These are phyloP conservation scores for Sinelater perroti DNA, from an alignment of 2,888 invertebrate species.

Conservation along the genomic window DNA sequence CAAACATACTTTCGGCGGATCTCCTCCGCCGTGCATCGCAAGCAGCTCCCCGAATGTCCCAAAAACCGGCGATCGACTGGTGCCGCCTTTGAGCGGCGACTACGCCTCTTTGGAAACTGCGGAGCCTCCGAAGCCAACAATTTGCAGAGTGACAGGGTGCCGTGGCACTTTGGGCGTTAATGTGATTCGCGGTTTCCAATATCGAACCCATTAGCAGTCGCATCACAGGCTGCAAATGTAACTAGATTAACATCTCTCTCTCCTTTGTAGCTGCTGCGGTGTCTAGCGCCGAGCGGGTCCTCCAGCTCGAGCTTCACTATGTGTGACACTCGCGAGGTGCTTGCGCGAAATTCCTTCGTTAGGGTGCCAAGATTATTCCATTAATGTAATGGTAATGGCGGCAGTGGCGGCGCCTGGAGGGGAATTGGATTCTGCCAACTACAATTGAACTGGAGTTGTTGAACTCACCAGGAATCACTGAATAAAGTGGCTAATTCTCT, in stretches of 20 bases:
- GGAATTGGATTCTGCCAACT: too few species aligned
- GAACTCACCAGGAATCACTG: too few species aligned
- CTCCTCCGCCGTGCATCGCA: too few species aligned
- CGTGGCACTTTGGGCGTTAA: constrained; percentile 55
- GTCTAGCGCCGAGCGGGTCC: constrained; percentile 27
- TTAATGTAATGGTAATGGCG: constrained; percentile 44
- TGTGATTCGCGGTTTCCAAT: constrained; percentile 58
- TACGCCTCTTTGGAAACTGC: background rate
- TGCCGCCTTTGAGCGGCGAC: too few species aligned
- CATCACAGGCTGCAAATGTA: constrained; percentile 52
- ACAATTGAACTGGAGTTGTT: too few species aligned
- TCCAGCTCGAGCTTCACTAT: constrained; percentile 33
- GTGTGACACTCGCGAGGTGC: constrained; percentile 36
- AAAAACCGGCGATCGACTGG: too few species aligned
- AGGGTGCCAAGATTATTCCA: constrained; percentile 47
- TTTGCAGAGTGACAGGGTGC: constrained; percentile 35
- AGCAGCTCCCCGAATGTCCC: too few species aligned
- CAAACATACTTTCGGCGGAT: constrained; percentile 8
- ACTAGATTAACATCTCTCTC: constrained; percentile 51
- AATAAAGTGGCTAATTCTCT: too few species aligned
- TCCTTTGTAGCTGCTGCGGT: constrained; percentile 48
- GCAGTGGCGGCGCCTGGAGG: constrained; percentile 15
- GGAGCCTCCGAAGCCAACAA: constrained; percentile 21
- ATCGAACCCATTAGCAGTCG: constrained; percentile 53
- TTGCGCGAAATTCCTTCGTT: constrained; percentile 34